A percentile compares a stretch with the other conserved stretches of the same genome.
These are phyloP conservation scores for Thalassaphorura encarpata DNA, from an alignment of 1,140 invertebrate genomes.

Conservation along the genomic window DNA sequence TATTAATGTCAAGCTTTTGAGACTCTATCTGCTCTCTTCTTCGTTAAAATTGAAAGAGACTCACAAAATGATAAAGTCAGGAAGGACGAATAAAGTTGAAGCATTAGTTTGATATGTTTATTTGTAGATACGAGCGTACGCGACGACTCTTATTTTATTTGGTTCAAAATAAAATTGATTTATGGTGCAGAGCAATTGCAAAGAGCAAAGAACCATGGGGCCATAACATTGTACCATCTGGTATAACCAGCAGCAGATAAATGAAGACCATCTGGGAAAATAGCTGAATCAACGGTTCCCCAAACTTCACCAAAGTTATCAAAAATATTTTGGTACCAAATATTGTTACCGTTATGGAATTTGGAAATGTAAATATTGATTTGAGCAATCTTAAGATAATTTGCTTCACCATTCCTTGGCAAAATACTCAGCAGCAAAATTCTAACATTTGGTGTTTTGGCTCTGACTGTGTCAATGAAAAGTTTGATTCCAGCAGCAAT, in stretches of 20 bases:
- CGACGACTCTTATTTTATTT: too few relatives aligned
- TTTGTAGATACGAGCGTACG: too few relatives aligned
- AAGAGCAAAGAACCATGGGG: slow-evolving; percentile 3
- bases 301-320: slow-evolving; percentile 5
- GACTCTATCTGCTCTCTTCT: too few relatives aligned
- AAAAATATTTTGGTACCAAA: slow-evolving; percentile 18
- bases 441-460: slow-evolving; percentile 6
- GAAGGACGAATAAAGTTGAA: too few relatives aligned
- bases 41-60: too few relatives aligned
- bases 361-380: slow-evolving; percentile 16
- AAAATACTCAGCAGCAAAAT: slow-evolving; percentile 16
- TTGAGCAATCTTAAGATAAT: slow-evolving; percentile 2
- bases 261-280: slow-evolving; percentile 9
- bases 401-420: slow-evolving; percentile 2
- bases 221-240: slow-evolving; percentile 15
- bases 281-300: slow-evolving; percentile 5
- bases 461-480: background rate
- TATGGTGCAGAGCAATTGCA: too few relatives aligned
- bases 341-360: slow-evolving; percentile 2
- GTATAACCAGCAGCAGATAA: slow-evolving; percentile 12
- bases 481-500: slow-evolving; percentile 4
- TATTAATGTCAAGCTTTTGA: too few relatives aligned
- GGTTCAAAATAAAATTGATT: too few relatives aligned
- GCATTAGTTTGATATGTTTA: too few relatives aligned
- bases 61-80: too few relatives aligned